phyloP scores from a whole-genome alignment of 2,113 vertebrate species.

The Trematocara variabile region DNA sequence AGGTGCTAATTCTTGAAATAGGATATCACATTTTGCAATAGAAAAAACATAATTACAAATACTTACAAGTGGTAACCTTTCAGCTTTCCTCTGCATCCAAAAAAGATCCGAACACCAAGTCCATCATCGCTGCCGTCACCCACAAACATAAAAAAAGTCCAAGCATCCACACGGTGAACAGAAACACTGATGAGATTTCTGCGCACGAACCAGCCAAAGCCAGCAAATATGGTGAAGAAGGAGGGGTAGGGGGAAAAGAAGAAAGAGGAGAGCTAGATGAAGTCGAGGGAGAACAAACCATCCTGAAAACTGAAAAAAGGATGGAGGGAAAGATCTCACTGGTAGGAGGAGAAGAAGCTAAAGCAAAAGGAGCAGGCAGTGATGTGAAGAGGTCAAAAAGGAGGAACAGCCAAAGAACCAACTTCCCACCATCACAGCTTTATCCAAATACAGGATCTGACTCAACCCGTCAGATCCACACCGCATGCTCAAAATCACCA shows the following conservation, averaged over 20 bases:
- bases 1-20: conserved; percentile 17
- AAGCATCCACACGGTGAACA: conserved; percentile 73
- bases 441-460: conserved; percentile 8
- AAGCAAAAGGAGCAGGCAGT: not conserved
- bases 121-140: conserved; percentile 83
- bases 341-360: not conserved
- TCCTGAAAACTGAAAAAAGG: not conserved
- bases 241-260: not conserved
- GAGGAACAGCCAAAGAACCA: not conserved
- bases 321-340: not conserved
- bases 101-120: conserved; percentile 80
- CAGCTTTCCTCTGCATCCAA: conserved; percentile 80
- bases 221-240: conserved; percentile 49
- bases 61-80: not conserved
- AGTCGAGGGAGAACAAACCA: not conserved
- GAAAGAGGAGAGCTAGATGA: not conserved
- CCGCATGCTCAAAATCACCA: not conserved
- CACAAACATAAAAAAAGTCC: conserved; percentile 88
- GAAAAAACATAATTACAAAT: not conserved
- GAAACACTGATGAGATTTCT: conserved; percentile 86
- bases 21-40: not conserved
- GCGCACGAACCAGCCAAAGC: conserved; percentile 79
- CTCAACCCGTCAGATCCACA: conserved; percentile 13
- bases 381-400: not conserved
- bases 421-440: not conserved